Percentiles rank a stretch among this genome's conserved stretches.
Conservation (phyloP, 1,140 invertebrate genomes). For the Cataglyphis hispanica region DNA sequence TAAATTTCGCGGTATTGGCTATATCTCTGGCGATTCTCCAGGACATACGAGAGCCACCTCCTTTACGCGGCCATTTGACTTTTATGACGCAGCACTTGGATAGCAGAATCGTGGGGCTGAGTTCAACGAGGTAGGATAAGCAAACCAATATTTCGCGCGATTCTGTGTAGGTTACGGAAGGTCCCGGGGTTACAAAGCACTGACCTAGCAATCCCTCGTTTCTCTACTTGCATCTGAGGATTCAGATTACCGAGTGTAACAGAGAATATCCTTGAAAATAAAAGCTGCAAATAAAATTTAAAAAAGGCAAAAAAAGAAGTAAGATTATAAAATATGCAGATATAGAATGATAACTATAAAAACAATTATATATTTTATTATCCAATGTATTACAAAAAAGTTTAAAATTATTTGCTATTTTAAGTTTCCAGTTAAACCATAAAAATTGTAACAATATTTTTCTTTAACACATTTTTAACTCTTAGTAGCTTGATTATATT, state of each 20-base stretch:
- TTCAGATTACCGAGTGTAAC: slow-evolving; percentile 11
- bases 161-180: slow-evolving; percentile 12
- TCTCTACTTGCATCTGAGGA: slow-evolving; percentile 1
- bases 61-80: slow-evolving; percentile 57
- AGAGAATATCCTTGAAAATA: neutral
- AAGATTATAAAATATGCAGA: neutral
- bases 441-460: slow-evolving; percentile 21
- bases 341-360: neutral
- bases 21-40: slow-evolving; percentile 49
- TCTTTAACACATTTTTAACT: neutral
- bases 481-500: neutral
- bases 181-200: slow-evolving; percentile 23
- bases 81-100: slow-evolving; percentile 50
- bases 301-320: neutral
- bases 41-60: slow-evolving; percentile 27
- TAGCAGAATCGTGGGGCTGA: slow-evolving; percentile 23
- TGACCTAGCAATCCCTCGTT: slow-evolving; percentile 36
- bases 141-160: slow-evolving; percentile 55
- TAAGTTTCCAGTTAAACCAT: slow-evolving; percentile 2
- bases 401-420: neutral
- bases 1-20: slow-evolving; percentile 57
- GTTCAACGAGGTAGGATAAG: slow-evolving; percentile 48
- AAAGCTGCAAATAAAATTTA: neutral
- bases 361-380: slow-evolving; percentile 28
- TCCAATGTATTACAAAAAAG: neutral